Conservation (phyloP, 2,888 invertebrate species). For the Oscheius onirici region DNA sequence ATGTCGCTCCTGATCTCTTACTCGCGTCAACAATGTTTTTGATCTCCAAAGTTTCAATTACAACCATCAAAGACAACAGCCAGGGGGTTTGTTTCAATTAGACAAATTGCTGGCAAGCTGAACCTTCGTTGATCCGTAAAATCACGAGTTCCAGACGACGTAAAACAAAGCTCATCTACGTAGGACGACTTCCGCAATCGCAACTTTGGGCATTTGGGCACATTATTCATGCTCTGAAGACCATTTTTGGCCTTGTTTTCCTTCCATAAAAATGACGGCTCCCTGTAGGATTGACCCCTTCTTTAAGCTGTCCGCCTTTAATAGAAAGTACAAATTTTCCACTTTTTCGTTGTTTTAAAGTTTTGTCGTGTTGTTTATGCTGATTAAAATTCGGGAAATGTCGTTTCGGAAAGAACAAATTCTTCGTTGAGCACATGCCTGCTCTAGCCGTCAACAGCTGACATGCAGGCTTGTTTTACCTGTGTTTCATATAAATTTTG, state of each 20-base stretch:
- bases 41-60: slow-evolving; percentile 1
- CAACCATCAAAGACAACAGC: background rate
- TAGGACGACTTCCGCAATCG: background rate
- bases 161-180: too few relatives aligned
- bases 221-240: slow-evolving; percentile 18
- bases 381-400: slow-evolving; percentile 1
- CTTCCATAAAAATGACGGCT: slow-evolving; percentile 8
- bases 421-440: slow-evolving; percentile 28
- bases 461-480: slow-evolving; percentile 17
- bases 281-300: background rate
- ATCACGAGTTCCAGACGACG: too few relatives aligned
- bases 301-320: background rate
- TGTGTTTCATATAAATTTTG: slow-evolving; percentile 23
- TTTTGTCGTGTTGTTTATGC: background rate
- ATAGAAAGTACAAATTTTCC: background rate
- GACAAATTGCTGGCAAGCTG: too few relatives aligned
- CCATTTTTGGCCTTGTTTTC: slow-evolving; percentile 1
- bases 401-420: slow-evolving; percentile 18
- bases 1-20: too few relatives aligned
- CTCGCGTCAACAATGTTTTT: background rate
- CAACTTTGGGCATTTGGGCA: background rate
- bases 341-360: too few relatives aligned
- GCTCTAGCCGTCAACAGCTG: slow-evolving; percentile 22
- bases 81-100: too few relatives aligned
- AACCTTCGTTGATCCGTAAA: too few relatives aligned